These are phyloP conservation scores for Gallirallus australis DNA, from an alignment of 2,797 vertebrate species.

Conservation along the genomic window DNA sequence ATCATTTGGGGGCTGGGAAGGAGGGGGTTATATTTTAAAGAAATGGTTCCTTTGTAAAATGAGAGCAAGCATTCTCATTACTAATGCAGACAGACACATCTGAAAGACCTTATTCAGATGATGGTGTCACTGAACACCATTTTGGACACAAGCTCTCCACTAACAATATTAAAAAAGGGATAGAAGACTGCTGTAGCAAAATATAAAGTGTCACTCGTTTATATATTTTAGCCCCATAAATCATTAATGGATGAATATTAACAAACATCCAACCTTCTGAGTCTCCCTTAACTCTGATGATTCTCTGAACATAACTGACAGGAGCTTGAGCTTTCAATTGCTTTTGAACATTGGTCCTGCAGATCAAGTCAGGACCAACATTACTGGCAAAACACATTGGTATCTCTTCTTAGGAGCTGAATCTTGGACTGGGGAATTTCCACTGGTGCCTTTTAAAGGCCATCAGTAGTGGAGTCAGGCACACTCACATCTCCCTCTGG, in stretches of 20 bases:
- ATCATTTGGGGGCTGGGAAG: not conserved
- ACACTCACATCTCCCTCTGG: not conserved
- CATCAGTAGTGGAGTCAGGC: not conserved
- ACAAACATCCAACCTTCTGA: conserved; percentile 18
- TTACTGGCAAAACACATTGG: not conserved
- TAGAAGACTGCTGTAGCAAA: conserved; percentile 48
- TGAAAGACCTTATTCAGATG: conserved; percentile 71
- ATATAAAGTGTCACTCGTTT: conserved; percentile 49
- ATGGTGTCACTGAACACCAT: conserved; percentile 51
- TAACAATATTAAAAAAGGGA: conserved; percentile 54
- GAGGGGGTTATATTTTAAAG: conserved; percentile 48
- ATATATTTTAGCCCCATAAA: conserved; percentile 45
- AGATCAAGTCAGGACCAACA: not conserved
- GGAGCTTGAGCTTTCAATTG: not conserved
- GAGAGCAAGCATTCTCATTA: conserved; percentile 39
- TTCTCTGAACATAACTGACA: not conserved
- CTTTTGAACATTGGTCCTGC: not conserved
- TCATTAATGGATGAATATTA: conserved; percentile 25
- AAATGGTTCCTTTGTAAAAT: conserved; percentile 53
- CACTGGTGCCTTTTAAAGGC: not conserved
- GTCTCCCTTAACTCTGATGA: not conserved
- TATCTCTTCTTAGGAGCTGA: not conserved
- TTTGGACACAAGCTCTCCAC: conserved; percentile 36
- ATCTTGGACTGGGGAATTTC: not conserved
- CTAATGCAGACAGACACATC: not conserved